Evolutionary conservation across 2,113 vertebrate species (phyloP), one percentile per base, ranked within the genome.

Genomic region (Dromas ardeola): DNA sequence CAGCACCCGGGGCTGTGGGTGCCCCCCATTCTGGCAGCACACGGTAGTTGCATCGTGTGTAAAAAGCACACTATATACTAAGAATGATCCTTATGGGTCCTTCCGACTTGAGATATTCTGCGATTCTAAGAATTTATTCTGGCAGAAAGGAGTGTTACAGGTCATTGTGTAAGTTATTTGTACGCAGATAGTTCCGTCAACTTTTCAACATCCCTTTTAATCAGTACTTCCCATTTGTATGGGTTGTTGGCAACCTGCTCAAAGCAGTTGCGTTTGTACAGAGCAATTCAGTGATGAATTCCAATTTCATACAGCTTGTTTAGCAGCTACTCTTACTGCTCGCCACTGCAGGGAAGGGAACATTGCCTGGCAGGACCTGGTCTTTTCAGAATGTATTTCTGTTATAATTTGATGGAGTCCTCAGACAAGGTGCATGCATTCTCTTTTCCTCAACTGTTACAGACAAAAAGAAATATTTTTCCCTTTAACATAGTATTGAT

Each of bases 1-100:
- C 65, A 58, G 36, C 50, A 30, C 43, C 71, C 63, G 1, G 2
- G 2, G 12, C 65, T 29, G 8, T 1, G 23, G 25, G 16, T 69
- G 19, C 32, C 36, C 49, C 6, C 1, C 1, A 1, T 26, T n/a
- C 62, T 11, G 0, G n/a, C 30, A 49, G 47, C 56, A 34, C 2
- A 0, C 17, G 0, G 34, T 22, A 30, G 10, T 25, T 69, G 67
- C n/a, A 13, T 5, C 26, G 25, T n/a, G 10, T 10, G 36, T 69
- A 38, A 50, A 69, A 69, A 79, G 32, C 55, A 56, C n/a, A 19
- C 9, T 32, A 34, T 42, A 17, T 27, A 23, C 56, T 26, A 43
- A 80, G 52, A 74, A 22, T 32, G 11, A 52, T 47, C 53, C 40
- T 58, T 58, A 36, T 8, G 52, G 15, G 17, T 67, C 69, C 40